Base-by-base conservation (phyloP, 2,113 vertebrate species). In the Tetrao urogallus region DNA sequence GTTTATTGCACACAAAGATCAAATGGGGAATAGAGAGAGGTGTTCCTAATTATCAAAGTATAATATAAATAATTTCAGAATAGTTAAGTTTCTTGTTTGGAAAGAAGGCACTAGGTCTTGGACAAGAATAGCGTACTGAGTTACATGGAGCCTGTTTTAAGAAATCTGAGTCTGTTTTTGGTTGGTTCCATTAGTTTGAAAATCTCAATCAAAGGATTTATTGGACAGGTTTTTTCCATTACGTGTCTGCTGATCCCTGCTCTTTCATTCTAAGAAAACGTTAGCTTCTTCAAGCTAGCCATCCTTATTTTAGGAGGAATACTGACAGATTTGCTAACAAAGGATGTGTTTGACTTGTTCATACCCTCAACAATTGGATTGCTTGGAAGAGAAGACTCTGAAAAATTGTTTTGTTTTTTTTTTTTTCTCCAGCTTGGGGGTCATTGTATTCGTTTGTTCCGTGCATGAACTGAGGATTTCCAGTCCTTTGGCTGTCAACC, bases 401-500 rank as follows among this genome's bases (percentile, higher is more conserved):
- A 82, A 92, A 81, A 64, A 27, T 2, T n/a, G 8, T 10, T 17
- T 2, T n/a, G 8, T 8, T 69, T 76, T 88, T 30, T 90, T 50
- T 50, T 14, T 1, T 21, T 18, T 73, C 69, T 76, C 63, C 28
- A n/a, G 32, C 72, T 89, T 74, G 16, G 7, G 42, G 25, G 30
- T 88, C 43, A 32, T 30, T 88, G 18, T 67, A 34, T 90, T 88
- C 73, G 57, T 72, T 89, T 72, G 36, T 91, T 95, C 47, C 20
- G 64, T 80, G 52, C 61, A 73, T 91, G 90, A 83, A 69, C 57
- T 45, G 75, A 87, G 67, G 69, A 81, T 83, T 94, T 91, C 61
- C 61, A 75, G 65, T 50, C 82, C 82, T 86, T 78, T 36, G 32
- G 42, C 64, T 84, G 85, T 88, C 85, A 92, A 72, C 63, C 52